phyloP scores from a whole-genome alignment of 1,140 invertebrate genomes.

The Phthorimaea operculella region DNA sequence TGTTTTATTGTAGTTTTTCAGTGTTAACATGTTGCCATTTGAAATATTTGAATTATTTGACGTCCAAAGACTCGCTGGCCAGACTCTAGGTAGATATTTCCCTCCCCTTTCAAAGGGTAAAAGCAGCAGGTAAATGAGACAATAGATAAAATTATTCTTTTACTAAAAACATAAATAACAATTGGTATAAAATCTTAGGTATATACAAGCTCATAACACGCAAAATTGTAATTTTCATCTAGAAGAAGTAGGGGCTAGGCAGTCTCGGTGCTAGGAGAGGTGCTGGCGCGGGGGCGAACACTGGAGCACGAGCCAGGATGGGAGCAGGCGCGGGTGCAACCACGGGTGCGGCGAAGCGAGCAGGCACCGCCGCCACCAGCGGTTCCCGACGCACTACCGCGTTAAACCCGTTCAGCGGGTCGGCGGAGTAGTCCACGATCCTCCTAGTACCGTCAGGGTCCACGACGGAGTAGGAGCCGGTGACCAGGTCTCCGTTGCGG shows the following conservation, averaged over 20 bases:
- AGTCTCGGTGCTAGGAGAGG: constrained; percentile 33
- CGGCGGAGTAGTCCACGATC: constrained; percentile 70
- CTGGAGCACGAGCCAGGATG: constrained; percentile 16
- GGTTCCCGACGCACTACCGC: constrained; percentile 67
- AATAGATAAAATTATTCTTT: background rate
- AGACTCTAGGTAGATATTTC: too few species aligned
- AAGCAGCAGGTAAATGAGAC: too few species aligned
- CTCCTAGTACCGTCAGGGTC: constrained; percentile 71
- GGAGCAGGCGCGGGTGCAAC: constrained; percentile 25
- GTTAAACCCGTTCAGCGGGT: constrained; percentile 73
- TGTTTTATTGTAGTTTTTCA: too few species aligned
- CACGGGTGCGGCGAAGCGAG: constrained; percentile 40
- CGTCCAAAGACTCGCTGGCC: too few species aligned
- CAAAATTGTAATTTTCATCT: constrained; percentile 65
- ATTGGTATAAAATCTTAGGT: constrained; percentile 42
- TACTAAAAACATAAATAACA: constrained; percentile 55
- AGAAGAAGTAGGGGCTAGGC: constrained; percentile 45
- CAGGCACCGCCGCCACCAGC: constrained; percentile 38
- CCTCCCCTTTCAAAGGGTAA: too few species aligned
- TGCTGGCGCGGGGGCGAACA: constrained; percentile 20
- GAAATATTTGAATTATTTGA: too few species aligned
- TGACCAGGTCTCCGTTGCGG: constrained; percentile 71
- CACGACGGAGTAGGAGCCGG: constrained; percentile 70
- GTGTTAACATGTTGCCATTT: too few species aligned
- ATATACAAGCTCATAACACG: constrained; percentile 45